A percentile compares a stretch with the other conserved stretches of the same genome.
phyloP scores from a whole-genome alignment of 2,888 invertebrate species.

The Lithosia quadra region DNA sequence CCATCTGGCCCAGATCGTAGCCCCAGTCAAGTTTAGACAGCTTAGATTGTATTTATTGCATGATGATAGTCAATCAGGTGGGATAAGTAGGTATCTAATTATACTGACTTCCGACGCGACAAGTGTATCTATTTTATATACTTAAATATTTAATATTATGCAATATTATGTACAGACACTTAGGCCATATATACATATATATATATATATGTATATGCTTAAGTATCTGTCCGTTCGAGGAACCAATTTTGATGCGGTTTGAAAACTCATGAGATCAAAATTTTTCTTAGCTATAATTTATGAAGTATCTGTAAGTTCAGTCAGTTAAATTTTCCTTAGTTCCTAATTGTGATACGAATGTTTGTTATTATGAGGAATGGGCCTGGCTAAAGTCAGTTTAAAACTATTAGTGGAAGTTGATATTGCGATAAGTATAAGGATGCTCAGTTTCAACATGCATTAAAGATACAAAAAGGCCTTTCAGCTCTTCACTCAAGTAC shows the following conservation, averaged over 20 bases:
- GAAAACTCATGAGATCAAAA: too few relatives aligned
- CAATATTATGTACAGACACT: too few relatives aligned
- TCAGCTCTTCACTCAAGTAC: slow-evolving; percentile 6
- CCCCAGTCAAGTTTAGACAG: too few relatives aligned
- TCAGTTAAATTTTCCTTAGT: too few relatives aligned
- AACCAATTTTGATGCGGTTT: not conserved
- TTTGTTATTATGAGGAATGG: not conserved
- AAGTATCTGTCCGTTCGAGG: not conserved
- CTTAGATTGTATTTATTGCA: too few relatives aligned
- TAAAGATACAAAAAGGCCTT: slow-evolving; percentile 2
- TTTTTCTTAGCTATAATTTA: too few relatives aligned
- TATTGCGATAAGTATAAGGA: not conserved
- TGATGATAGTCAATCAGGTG: too few relatives aligned
- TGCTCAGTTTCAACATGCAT: slow-evolving; percentile 8
- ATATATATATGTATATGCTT: not conserved
- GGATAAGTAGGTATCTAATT: not conserved
- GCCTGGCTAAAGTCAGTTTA: not conserved
- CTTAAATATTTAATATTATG: too few relatives aligned
- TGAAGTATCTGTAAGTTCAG: too few relatives aligned
- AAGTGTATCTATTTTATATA: not conserved
- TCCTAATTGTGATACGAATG: not conserved
- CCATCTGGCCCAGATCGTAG: too few relatives aligned
- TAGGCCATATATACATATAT: too few relatives aligned
- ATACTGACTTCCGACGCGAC: not conserved
- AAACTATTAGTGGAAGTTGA: not conserved